Evolutionary conservation across 2,888 invertebrate genomes (phyloP).

Genomic region (Chesias legatella): DNA sequence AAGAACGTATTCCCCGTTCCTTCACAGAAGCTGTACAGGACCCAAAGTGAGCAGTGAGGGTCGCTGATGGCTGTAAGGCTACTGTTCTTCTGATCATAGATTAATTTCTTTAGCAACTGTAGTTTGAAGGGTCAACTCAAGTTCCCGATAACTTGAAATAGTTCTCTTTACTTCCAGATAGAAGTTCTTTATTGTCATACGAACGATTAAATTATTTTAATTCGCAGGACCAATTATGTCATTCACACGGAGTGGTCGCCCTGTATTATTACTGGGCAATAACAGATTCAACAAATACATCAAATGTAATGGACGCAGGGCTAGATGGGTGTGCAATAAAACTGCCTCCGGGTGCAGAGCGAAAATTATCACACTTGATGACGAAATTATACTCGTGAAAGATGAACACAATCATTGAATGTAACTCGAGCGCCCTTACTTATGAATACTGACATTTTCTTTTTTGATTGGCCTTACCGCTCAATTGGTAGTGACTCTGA

Average conservation of each 20-base stretch:
- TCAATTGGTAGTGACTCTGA: no score
- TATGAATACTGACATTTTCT: no score
- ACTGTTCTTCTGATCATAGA: no score
- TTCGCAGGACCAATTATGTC: slow-evolving; percentile 14
- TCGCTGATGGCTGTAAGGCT: slow-evolving; percentile 38
- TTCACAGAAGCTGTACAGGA: slow-evolving; percentile 30
- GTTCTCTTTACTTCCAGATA: no score
- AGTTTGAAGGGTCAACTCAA: no score
- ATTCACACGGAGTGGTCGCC: slow-evolving; percentile 32
- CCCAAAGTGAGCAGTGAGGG: slow-evolving; percentile 33
- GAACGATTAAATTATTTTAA: slow-evolving; percentile 5
- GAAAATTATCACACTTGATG: slow-evolving; percentile 34
- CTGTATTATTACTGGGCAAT: slow-evolving; percentile 30
- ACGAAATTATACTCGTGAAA: slow-evolving; percentile 31
- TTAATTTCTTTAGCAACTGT: no score
- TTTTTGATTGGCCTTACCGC: no score
- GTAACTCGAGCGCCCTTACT: no score
- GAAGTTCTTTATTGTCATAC: no score
- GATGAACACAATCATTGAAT: slow-evolving; percentile 27
- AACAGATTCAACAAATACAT: slow-evolving; percentile 35
- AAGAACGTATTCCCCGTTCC: no score
- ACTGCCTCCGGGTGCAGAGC: slow-evolving; percentile 35
- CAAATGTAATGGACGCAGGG: slow-evolving; percentile 27
- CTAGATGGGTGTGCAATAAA: slow-evolving; percentile 29
- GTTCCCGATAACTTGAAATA: no score